Evolutionary conservation across 2,113 vertebrate genomes (phyloP).

Genomic region (Megaptera novaeangliae): DNA sequence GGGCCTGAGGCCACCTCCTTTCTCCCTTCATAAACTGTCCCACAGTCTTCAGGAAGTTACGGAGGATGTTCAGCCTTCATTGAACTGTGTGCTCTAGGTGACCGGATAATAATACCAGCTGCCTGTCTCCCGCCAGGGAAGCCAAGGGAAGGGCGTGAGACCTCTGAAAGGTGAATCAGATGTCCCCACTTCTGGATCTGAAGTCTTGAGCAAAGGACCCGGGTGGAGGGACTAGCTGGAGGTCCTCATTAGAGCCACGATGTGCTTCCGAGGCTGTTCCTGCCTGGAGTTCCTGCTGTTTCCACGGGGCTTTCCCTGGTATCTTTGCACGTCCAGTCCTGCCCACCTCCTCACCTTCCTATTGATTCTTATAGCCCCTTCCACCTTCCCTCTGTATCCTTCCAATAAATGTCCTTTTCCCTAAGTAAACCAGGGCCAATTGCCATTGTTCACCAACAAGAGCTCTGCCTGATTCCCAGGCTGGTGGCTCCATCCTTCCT

Average conservation of each 20-base stretch:
- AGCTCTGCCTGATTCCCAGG: background rate
- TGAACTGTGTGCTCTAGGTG: background rate
- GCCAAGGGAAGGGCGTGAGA: background rate
- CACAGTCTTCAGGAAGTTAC: background rate
- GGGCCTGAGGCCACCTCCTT: background rate
- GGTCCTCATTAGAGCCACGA: background rate
- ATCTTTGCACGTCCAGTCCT: background rate
- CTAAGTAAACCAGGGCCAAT: background rate
- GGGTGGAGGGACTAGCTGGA: background rate
- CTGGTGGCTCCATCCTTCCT: background rate
- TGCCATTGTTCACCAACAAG: background rate
- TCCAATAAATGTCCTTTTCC: background rate
- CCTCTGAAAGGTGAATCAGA: background rate
- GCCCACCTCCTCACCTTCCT: background rate
- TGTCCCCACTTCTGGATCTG: background rate
- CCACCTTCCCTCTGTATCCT: background rate
- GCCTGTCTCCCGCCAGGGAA: background rate
- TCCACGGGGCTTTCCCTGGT: accelerated
- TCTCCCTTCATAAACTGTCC: background rate
- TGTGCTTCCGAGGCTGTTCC: background rate
- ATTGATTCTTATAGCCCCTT: background rate
- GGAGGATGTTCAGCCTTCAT: background rate
- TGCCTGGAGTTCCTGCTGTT: background rate
- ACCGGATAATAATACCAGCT: background rate
- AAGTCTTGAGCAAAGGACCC: background rate